phyloP scores from a whole-genome alignment of 2,888 invertebrate genomes.

The Cephus nigrinus region DNA sequence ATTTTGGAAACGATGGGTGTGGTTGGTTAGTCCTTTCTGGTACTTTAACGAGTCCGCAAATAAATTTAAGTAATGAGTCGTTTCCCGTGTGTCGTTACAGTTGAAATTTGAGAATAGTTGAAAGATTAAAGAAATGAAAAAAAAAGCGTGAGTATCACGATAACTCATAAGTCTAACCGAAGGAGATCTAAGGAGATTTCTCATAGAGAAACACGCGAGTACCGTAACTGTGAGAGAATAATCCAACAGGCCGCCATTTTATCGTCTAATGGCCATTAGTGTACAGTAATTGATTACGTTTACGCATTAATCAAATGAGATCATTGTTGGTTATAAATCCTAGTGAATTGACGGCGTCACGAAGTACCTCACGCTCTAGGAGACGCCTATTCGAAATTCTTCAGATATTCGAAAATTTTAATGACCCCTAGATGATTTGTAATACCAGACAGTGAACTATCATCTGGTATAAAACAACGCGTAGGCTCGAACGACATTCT shows the following conservation, averaged over 20 bases:
- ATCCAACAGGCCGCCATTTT: constrained; percentile 6
- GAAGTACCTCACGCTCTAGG: neutral
- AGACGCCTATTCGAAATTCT: neutral
- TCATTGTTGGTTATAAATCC: constrained; percentile 2
- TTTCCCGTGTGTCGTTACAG: neutral
- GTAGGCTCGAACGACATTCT: neutral
- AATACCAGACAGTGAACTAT: neutral
- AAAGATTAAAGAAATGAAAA: neutral
- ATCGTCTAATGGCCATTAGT: constrained; percentile 16
- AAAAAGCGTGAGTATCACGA: neutral
- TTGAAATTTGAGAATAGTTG: neutral
- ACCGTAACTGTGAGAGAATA: neutral
- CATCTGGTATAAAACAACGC: neutral
- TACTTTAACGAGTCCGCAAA: constrained; percentile 20
- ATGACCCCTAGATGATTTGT: neutral
- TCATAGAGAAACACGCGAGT: neutral
- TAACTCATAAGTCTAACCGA: neutral
- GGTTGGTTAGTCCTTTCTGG: neutral
- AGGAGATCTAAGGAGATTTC: neutral
- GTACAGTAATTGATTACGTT: constrained; percentile 16
- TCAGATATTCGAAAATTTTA: neutral
- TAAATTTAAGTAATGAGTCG: constrained; percentile 12
- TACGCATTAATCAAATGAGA: constrained; percentile 10
- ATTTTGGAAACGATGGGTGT: neutral
- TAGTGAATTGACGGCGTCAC: neutral